These are phyloP conservation scores for Labia minor DNA, from an alignment of 2,888 invertebrate species.

Conservation along the genomic window DNA sequence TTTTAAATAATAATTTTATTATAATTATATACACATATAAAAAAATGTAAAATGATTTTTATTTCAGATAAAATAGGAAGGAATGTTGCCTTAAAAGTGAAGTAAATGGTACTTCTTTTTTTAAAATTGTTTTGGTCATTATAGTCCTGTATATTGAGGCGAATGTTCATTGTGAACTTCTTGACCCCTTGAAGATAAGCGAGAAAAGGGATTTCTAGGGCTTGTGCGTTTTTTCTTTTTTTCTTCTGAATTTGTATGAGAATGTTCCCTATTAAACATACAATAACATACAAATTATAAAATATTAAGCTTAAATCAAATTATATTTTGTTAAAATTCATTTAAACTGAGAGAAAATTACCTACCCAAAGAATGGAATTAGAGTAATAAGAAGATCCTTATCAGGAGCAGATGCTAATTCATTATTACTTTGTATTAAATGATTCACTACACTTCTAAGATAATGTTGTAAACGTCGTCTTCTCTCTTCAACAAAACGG, in stretches of 20 bases:
- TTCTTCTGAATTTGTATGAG: conserved; percentile 25
- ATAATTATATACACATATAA: neutral
- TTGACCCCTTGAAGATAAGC: conserved; percentile 21
- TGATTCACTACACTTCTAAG: conserved; percentile 71
- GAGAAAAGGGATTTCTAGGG: conserved; percentile 29
- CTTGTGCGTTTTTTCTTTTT: conserved; percentile 26
- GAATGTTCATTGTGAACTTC: conserved; percentile 21
- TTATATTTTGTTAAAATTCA: neutral
- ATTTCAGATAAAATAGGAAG: neutral
- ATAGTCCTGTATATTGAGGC: conserved; percentile 28
- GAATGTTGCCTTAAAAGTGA: neutral
- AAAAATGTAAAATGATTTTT: neutral
- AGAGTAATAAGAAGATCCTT: conserved; percentile 67
- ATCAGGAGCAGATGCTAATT: conserved; percentile 62
- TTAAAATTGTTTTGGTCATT: conserved; percentile 15
- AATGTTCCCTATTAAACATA: conserved; percentile 24
- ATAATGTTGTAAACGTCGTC: conserved; percentile 76
- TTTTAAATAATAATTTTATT: neutral
- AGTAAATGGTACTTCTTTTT: neutral
- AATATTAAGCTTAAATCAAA: neutral
- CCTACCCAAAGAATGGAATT: conserved; percentile 79
- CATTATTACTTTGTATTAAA: conserved; percentile 53
- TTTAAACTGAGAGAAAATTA: conserved; percentile 17
- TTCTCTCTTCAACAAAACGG: conserved; percentile 75
- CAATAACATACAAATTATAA: neutral